Base-by-base conservation (phyloP, 2,888 invertebrate genomes). In the Octodonta nipae region DNA sequence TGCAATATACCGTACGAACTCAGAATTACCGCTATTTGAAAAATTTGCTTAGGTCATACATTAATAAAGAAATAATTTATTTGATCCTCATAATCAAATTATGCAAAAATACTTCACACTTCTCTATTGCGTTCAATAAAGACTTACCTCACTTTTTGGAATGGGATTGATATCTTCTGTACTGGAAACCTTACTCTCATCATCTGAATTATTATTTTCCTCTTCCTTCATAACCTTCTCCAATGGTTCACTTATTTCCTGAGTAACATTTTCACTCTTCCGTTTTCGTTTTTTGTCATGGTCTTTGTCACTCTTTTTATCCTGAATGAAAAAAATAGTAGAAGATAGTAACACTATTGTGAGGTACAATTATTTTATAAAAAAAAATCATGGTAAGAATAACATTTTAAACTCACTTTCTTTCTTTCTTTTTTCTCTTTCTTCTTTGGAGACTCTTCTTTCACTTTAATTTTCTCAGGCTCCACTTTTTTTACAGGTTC, bases 271-370 rank as follows among this genome's bases (percentile, higher is more conserved):
- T 4, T 55, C 46, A 11, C 70, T 70, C 37, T 73, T 75, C 14
- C 71, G 64, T 61, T 76, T 77, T 32, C 75, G 64, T 51, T 74
- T 73, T 42, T 77, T 76, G 24, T 73, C 68, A 42, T 70, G 71
- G 39, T 74, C 76, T 41, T 76, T 75, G 37, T 68, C 67, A 39
- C 69, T 70, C 30, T 60, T 64, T 26, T 71, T 70, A 30, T 65
- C 34, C 30, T 68, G 12, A 15, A 35, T 37, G 15, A n/a, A 32
- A 32, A 8, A 12, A 26, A 8, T n/a, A n/a, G n/a, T n/a, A n/a
- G n/a, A n/a, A n/a, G n/a, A n/a, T n/a, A n/a, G n/a, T n/a, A n/a
- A n/a, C n/a, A n/a, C n/a, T n/a, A n/a, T n/a, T n/a, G n/a, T n/a
- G n/a, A n/a, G 17, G 8, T 8, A 17, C 17, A 17, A 8, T 17